phyloP scores from a whole-genome alignment of 2,797 vertebrate genomes.

The Chrysolophus pictus region DNA sequence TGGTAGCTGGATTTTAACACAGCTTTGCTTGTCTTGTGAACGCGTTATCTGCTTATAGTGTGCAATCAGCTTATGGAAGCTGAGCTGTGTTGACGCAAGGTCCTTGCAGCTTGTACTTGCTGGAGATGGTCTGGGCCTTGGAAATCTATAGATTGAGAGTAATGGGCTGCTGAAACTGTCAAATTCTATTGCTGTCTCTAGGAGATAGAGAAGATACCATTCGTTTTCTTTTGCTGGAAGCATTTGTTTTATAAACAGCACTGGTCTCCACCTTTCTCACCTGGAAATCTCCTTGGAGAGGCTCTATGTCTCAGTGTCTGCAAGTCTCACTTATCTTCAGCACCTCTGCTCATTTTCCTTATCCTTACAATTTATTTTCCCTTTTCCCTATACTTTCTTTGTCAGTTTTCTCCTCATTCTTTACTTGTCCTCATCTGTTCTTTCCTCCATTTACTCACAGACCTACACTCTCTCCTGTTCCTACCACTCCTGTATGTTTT shows the following conservation, averaged over 20 bases:
- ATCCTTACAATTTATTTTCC: not conserved
- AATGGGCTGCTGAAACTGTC: not conserved
- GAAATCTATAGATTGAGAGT: not conserved
- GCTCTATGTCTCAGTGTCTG: not conserved
- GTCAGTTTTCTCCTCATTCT: not conserved
- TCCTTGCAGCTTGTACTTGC: not conserved
- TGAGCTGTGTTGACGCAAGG: conserved; percentile 31
- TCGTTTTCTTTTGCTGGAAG: not conserved
- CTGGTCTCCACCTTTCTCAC: not conserved
- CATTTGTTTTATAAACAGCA: accelerated
- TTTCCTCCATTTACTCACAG: not conserved
- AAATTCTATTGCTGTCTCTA: not conserved
- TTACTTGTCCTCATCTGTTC: not conserved
- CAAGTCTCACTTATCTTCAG: not conserved
- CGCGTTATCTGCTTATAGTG: conserved; percentile 44
- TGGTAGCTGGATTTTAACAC: conserved; percentile 16
- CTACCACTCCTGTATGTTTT: not conserved
- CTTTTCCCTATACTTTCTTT: not conserved
- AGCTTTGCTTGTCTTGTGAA: conserved; percentile 64
- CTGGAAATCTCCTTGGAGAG: not conserved
- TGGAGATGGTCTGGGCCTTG: not conserved
- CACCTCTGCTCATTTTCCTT: not conserved
- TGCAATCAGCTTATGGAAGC: conserved; percentile 58
- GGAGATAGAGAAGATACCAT: not conserved
- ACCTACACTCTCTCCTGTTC: not conserved